A percentile compares a stretch with the other conserved stretches of the same genome.
Evolutionary conservation across 2,113 vertebrate genomes (phyloP).

Genomic region (Sterrhoptilus dennistouni): DNA sequence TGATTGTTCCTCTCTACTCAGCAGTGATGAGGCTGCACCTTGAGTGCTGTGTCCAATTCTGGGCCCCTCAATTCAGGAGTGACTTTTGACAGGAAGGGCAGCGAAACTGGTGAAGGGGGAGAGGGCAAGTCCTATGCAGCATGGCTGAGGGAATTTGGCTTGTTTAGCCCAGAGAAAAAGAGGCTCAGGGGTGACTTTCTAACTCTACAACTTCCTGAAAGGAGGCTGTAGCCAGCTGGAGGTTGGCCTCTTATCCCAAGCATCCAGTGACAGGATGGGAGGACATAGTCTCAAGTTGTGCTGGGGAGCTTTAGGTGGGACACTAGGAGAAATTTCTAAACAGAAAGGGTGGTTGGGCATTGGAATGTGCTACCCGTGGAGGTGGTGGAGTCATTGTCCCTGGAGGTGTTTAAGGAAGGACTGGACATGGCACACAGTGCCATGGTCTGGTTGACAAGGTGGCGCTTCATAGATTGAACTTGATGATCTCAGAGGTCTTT

Average conservation of each 20-base stretch:
- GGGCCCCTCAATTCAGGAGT: neutral
- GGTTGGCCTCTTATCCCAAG: neutral
- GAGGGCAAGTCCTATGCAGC: neutral
- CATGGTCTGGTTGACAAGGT: neutral
- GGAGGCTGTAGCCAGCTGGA: neutral
- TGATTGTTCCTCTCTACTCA: neutral
- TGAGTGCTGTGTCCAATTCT: neutral
- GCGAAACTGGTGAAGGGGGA: neutral
- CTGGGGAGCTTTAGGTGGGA: neutral
- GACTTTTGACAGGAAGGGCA: neutral
- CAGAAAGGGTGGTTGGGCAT: neutral
- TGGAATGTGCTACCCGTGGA: neutral
- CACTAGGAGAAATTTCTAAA: neutral
- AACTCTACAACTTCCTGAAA: neutral
- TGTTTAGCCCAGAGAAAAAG: neutral
- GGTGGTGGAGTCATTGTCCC: neutral
- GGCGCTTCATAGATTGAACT: neutral
- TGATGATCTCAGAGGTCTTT: neutral
- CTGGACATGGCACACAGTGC: neutral
- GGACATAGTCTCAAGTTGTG: neutral
- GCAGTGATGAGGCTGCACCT: neutral
- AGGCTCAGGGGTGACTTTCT: neutral
- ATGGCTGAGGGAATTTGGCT: neutral
- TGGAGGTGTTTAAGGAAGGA: neutral
- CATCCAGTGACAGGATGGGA: neutral